These are phyloP conservation scores for Cephalopachus bancanus DNA, from an alignment of 2,797 vertebrate genomes.

Conservation along the genomic window DNA sequence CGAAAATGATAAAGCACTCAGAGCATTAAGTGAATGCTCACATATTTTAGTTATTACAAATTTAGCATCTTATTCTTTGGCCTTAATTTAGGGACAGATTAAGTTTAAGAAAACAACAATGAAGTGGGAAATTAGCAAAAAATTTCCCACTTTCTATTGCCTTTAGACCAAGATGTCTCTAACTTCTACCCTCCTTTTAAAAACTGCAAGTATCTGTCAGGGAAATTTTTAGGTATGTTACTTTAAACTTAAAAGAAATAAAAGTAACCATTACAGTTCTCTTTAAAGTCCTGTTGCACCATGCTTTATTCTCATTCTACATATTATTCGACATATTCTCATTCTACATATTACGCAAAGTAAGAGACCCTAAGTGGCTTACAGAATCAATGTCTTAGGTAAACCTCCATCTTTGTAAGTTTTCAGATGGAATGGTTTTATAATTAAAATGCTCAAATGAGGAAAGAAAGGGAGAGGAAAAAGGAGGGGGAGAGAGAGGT, in stretches of 20 bases:
- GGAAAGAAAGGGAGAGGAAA: not conserved
- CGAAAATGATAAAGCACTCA: not conserved
- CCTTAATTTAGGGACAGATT: not conserved
- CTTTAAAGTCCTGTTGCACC: not conserved
- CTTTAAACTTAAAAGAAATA: conserved; percentile 31
- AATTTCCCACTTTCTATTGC: not conserved
- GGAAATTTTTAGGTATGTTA: not conserved
- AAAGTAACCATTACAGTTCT: not conserved
- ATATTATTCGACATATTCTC: not conserved
- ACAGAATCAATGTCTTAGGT: not conserved
- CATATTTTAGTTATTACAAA: not conserved
- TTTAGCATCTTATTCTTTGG: not conserved
- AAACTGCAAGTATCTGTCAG: not conserved
- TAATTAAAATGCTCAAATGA: conserved; percentile 26
- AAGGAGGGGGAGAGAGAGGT: not conserved
- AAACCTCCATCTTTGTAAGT: not conserved
- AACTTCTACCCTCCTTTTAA: not conserved
- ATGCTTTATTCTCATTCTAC: not conserved
- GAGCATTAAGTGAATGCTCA: not conserved
- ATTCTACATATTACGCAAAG: not conserved
- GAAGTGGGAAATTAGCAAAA: conserved; percentile 26
- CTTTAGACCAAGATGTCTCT: not conserved
- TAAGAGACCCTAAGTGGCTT: not conserved
- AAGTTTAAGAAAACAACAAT: conserved; percentile 15
- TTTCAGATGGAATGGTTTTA: not conserved